Base-by-base conservation (phyloP, 2,113 vertebrate genomes). In the Suncus etruscus region DNA sequence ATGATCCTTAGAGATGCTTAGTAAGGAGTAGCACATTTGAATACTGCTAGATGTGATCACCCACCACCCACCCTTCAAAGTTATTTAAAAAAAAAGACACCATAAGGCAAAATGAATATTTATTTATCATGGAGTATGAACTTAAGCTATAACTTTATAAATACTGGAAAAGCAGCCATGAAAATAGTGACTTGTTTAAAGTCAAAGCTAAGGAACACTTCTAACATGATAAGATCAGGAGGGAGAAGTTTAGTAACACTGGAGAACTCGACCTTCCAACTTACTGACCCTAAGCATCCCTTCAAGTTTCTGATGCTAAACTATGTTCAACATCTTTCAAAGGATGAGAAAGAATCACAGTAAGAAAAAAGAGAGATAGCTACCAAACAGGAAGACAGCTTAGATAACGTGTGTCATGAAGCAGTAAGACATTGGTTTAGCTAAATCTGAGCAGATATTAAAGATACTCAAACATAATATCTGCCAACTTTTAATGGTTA, bases 101-200 rank as follows among this genome's bases (percentile, higher is more conserved):
- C 75, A 93, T 95, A 91, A 94, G 92, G 94, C 83, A 95, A 83
- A 90, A 68, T 80, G 51, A 94, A 58, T 89, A 85, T 89, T 92
- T 90, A 93, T 92, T 93, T 87, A 79, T 78, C 48, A 89, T 3
- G 74, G 51, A 84, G 9, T 27, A 65, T 82, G 90, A 69, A 14
- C 63, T 58, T 69, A 83, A 91, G 58, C 25, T 93, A 31, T 86
- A 75, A 72, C 50, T 91, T 81, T 88, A 86, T 51, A 92, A 91
- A 86, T 73, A 69, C 31, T 83, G 48, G 11, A 70, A 89, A 89
- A 79, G 50, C 18, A 15, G 79, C 47, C 81, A 91, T 25, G 75
- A 83, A 88, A 84, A 68, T 63, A 84, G 69, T 61, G 12, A 87
- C 63, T 87, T 90, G 50, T 48, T 86, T 72, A 45, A 66, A 25